Base-by-base conservation (phyloP, 2,113 vertebrate species). In the Petaurus breviceps region DNA sequence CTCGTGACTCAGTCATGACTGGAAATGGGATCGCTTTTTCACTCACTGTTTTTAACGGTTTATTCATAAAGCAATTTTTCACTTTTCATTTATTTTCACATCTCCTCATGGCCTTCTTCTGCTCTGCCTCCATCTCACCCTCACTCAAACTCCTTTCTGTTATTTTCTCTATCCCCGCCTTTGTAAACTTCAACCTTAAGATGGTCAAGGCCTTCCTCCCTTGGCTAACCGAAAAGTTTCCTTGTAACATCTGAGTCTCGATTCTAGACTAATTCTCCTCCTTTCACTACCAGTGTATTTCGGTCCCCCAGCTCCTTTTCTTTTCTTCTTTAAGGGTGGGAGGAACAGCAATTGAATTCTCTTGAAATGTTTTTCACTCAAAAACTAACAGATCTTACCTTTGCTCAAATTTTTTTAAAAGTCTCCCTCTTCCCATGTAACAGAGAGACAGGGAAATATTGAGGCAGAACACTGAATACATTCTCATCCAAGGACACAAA, bases 11-110 rank as follows among this genome's bases (percentile, higher is more conserved):
- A 98, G 98, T 98, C 98, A 98, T 98, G 98, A 98, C 98, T 99
- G 91, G 90, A 96, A 97, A 97, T 94, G 94, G 52, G 51, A 94
- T 96, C 0, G 24, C 6, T 2, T 97, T 98, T 97, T 98, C 97
- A 93, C 97, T 99, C 98, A 97, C 97, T 68, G 46, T 95, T 97
- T 98, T 96, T 97, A 98, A 98, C 97, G 57, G 98, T 97, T 98
- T 98, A 98, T 98, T 98, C 97, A 98, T 98, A 98, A 98, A 96
- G 97, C 97, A 97, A 97, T 98, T 98, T 98, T 99, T 98, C 98
- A 98, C 99, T 99, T 98, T 98, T 99, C 97, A 97, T 95, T 98
- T 98, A 96, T 98, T 97, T 97, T 96, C 95, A 94, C 96, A 98
- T 98, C 98, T 98, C 95, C 97, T 96, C 98, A 97, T 93, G 94